phyloP scores from a whole-genome alignment of 2,113 vertebrate genomes.

The Brachypodius melanocephalos region DNA sequence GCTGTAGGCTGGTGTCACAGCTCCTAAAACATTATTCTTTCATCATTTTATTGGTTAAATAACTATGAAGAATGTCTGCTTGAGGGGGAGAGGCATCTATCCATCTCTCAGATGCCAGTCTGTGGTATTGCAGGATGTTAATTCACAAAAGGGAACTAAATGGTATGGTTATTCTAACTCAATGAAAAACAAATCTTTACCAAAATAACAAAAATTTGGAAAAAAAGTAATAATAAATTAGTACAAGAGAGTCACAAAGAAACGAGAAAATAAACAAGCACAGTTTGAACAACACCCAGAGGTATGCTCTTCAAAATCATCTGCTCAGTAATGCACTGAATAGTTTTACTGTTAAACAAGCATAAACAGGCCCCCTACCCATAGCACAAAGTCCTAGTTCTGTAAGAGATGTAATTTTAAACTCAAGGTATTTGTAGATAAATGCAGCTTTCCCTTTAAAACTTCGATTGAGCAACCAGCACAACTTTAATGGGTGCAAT shows the following conservation, averaged over 20 bases:
- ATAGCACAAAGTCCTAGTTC: background rate
- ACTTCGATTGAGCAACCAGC: background rate
- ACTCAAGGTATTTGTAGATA: background rate
- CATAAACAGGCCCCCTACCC: background rate
- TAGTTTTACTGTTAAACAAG: background rate
- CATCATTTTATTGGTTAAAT: slow-evolving; percentile 18
- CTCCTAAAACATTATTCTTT: background rate
- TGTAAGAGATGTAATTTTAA: background rate
- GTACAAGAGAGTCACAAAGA: background rate
- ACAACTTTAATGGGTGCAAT: background rate
- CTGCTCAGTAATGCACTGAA: background rate
- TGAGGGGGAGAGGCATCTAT: background rate
- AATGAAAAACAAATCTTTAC: background rate
- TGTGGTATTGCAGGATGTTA: background rate
- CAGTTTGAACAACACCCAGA: background rate
- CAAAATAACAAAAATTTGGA: background rate
- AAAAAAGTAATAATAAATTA: background rate
- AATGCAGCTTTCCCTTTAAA: background rate
- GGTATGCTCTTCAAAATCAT: background rate
- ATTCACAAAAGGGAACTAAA: background rate
- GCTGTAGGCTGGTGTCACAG: background rate
- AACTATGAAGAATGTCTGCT: background rate
- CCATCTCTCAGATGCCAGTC: background rate
- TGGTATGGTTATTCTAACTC: background rate
- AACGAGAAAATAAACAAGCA: background rate